Conservation (phyloP, 2,113 vertebrate species). For the Tachysurus fulvidraco region DNA sequence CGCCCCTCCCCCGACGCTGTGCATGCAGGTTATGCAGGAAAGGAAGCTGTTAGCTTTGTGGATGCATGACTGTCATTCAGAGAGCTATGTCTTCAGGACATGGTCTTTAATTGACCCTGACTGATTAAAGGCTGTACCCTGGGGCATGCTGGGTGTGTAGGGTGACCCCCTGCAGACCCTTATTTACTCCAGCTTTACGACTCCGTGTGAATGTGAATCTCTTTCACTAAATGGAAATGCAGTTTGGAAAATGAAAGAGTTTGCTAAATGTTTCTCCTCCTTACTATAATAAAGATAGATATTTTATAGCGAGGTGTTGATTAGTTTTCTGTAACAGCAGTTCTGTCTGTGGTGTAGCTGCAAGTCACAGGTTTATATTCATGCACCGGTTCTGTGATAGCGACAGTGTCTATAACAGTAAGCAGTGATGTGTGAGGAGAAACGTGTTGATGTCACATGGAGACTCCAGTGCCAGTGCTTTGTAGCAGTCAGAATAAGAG, state of each 20-base stretch:
- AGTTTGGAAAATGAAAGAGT: not conserved
- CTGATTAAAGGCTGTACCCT: conserved; percentile 64
- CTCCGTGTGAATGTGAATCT: conserved; percentile 3
- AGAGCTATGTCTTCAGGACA: conserved; percentile 65
- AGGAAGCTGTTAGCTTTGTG: conserved; percentile 57
- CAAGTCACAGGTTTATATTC: not conserved
- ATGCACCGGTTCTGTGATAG: not conserved
- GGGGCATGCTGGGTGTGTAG: conserved; percentile 56
- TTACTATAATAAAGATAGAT: not conserved
- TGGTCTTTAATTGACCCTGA: conserved; percentile 59
- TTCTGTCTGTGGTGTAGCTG: not conserved
- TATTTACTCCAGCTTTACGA: conserved; percentile 29
- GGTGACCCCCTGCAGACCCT: conserved; percentile 53
- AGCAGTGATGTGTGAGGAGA: too few species aligned
- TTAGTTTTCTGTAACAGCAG: not conserved
- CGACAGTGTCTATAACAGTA: too few species aligned
- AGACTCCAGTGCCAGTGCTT: too few species aligned
- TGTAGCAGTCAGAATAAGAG: too few species aligned
- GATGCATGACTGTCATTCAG: conserved; percentile 60
- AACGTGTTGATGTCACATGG: too few species aligned
- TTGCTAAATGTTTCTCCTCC: too few species aligned
- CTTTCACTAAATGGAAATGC: not conserved
- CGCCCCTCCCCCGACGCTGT: not conserved
- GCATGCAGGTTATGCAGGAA: conserved; percentile 37
- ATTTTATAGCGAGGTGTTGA: not conserved